Evolutionary conservation across 2,113 vertebrate species (phyloP), one percentile per base, ranked within the genome.

Genomic region (Cynocephalus volans): DNA sequence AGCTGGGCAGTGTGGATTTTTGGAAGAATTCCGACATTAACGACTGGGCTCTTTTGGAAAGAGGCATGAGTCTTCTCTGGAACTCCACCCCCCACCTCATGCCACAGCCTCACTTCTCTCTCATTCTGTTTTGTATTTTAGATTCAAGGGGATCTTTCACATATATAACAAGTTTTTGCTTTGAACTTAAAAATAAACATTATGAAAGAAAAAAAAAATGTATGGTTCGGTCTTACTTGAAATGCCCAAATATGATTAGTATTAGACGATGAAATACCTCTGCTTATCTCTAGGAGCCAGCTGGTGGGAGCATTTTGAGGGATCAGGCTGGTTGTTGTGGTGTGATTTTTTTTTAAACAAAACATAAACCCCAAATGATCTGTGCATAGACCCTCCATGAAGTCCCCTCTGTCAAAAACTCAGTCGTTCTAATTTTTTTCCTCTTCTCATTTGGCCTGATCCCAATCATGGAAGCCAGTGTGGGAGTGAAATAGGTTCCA

Each of bases 211-310:
- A 97, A 94, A 96, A 97, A 98, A 98, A 98, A 98, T 96, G 89
- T 98, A 98, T 98, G 98, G 98, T 98, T 97, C 92, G 62, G 98
- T 97, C 97, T 97, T 96, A 98, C 97, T 99, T 99, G 99, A 99
- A 98, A 98, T 98, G 98, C 98, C 98, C 98, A 98, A 99, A 99
- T 98, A 98, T 98, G 99, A 99, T 99, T 99, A 99, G 98, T 98
- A 98, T 98, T 98, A 98, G 98, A 96, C 98, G 99, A 98, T 98
- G 98, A 99, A 99, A 99, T 99, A 98, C 98, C 98, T 58, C 97
- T 98, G 56, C 97, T 99, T 99, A 99, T 99, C 99, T 98, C 97
- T 48, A 75, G 98, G 93, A 98, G 92, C 97, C 99, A 99, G 99
- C 98, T 98, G 97, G 99, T 98, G 97, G 98, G 98, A 98, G 98